Evolutionary conservation across 2,113 vertebrate species (phyloP).

Genomic region (Osmerus eperlanus): DNA sequence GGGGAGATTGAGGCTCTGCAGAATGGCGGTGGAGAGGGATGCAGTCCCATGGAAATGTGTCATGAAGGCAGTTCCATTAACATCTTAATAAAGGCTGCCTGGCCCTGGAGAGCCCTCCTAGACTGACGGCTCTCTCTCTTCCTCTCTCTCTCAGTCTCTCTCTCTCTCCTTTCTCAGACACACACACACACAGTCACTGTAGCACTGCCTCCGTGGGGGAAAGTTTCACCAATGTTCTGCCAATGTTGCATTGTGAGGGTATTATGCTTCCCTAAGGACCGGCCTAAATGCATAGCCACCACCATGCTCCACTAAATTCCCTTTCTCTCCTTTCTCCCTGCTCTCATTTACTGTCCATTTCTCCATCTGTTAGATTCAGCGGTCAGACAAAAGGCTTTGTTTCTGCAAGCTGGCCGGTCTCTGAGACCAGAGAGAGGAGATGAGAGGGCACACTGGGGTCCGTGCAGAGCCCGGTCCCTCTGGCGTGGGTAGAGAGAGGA

Average conservation of each 20-base stretch:
- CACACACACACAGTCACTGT: conserved; percentile 36
- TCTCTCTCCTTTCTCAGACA: conserved; percentile 32
- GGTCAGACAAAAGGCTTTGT: conserved; percentile 70
- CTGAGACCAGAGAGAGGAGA: conserved; percentile 28
- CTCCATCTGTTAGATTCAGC: conserved; percentile 73
- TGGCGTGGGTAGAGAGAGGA: conserved; percentile 50
- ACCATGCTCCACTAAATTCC: conserved; percentile 59
- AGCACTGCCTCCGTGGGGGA: conserved; percentile 48
- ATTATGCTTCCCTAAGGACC: conserved; percentile 42
- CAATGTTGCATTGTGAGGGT: conserved; percentile 46
- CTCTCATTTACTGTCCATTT: conserved; percentile 72
- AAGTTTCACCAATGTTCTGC: conserved; percentile 52
- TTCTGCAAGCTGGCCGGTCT: conserved; percentile 64
- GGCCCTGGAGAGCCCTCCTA: conserved; percentile 60
- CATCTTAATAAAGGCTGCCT: conserved; percentile 73
- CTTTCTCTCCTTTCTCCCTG: conserved; percentile 40
- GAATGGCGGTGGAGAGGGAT: conserved; percentile 49
- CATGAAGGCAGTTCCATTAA: conserved; percentile 75
- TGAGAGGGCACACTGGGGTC: conserved; percentile 49
- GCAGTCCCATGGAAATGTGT: conserved; percentile 69
- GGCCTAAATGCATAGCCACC: conserved; percentile 48
- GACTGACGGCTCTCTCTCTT: conserved; percentile 31
- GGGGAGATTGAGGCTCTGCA: conserved; percentile 53
- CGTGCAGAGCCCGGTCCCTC: conserved; percentile 42
- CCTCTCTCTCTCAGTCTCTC: neutral